A percentile compares a stretch with the other conserved stretches of the same genome.
Conservation (phyloP, 2,888 invertebrate species). For the Cataglyphis rosenhaueri region DNA sequence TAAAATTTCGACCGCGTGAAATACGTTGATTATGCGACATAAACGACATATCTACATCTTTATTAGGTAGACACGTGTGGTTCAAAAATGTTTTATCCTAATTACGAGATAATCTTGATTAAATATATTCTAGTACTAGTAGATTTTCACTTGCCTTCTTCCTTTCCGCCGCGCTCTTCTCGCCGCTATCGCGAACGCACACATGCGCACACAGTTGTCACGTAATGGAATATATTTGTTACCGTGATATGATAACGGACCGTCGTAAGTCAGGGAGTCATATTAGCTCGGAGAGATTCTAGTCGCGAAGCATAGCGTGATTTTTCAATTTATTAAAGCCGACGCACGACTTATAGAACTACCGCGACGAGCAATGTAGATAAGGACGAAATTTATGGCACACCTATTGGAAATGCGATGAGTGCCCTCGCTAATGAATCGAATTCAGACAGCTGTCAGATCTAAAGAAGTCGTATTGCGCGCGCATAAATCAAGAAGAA, state of each 20-base stretch:
- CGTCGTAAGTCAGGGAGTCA: constrained; percentile 51
- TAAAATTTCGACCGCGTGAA: constrained; percentile 46
- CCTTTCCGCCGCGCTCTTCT: constrained; percentile 15
- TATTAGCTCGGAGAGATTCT: constrained; percentile 46
- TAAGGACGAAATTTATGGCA: constrained; percentile 49
- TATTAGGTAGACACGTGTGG: constrained; percentile 54
- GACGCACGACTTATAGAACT: constrained; percentile 36
- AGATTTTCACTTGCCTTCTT: constrained; percentile 15
- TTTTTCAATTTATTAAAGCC: constrained; percentile 63
- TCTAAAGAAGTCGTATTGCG: constrained; percentile 38
- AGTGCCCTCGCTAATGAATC: constrained; percentile 55
- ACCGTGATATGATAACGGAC: constrained; percentile 57
- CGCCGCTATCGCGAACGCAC: constrained; percentile 42
- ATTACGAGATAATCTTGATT: constrained; percentile 70
- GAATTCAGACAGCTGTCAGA: constrained; percentile 34
- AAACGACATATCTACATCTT: constrained; percentile 56
- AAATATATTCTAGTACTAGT: constrained; percentile 56
- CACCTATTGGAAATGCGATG: constrained; percentile 38
- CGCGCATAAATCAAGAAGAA: constrained; percentile 64
- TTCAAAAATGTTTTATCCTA: constrained; percentile 72
- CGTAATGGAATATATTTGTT: constrained; percentile 55
- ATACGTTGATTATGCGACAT: constrained; percentile 40
- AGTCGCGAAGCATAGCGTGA: constrained; percentile 51
- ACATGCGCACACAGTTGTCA: constrained; percentile 49
- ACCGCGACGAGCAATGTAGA: constrained; percentile 37